Percentiles rank a stretch among this genome's conserved stretches.
These are phyloP conservation scores for Orchesella cincta DNA, from an alignment of 1,140 invertebrate genomes.

Conservation along the genomic window DNA sequence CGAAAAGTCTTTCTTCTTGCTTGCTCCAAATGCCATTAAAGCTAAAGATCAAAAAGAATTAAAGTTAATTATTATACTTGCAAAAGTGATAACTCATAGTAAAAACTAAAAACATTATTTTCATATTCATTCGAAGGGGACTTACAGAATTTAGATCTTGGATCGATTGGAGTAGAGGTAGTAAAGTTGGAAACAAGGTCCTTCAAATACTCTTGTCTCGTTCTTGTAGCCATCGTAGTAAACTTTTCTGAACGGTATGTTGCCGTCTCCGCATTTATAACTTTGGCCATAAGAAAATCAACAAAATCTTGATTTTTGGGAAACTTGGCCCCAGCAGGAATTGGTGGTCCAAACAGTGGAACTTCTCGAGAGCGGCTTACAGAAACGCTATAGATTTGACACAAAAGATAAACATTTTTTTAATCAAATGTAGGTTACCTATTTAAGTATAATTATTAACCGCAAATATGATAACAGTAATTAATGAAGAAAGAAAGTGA, in stretches of 20 bases:
- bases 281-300: constrained; percentile 92
- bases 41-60: constrained; percentile 26
- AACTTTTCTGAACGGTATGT: constrained; percentile 95
- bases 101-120: neutral
- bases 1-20: constrained; percentile 69
- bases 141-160: constrained; percentile 87
- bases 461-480: neutral
- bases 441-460: neutral
- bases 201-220: constrained; percentile 92
- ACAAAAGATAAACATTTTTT: too few relatives aligned
- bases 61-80: constrained; percentile 5
- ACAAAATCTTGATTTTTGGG: constrained; percentile 85
- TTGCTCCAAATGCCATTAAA: constrained; percentile 31
- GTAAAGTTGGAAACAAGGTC: constrained; percentile 81
- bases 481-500: neutral
- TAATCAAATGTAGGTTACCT: neutral
- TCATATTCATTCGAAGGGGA: constrained; percentile 44
- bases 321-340: constrained; percentile 80
- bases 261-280: constrained; percentile 97
- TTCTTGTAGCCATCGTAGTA: constrained; percentile 93
- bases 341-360: constrained; percentile 90
- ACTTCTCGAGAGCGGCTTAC: constrained; percentile 94
- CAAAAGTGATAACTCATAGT: neutral
- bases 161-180: constrained; percentile 77
- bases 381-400: constrained; percentile 76